Evolutionary conservation across 2,888 invertebrate species (phyloP), one percentile per base, ranked within the genome.

Genomic region (Pimpla rufipes): DNA sequence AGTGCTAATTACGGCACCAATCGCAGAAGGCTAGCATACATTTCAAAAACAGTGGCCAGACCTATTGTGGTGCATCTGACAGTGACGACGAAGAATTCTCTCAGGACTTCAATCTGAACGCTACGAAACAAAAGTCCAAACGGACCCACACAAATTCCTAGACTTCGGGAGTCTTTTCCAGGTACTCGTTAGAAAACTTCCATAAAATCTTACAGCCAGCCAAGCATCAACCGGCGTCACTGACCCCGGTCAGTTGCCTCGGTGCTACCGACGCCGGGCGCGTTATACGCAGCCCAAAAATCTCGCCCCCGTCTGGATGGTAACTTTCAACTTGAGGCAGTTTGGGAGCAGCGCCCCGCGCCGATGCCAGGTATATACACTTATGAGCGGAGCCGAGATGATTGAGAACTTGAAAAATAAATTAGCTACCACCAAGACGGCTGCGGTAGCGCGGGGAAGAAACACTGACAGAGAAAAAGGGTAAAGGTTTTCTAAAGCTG

Each of bases 361-460:
- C 42, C 35, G 68, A 78, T 47, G 70, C 64, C 70, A 79, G 75
- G 70, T 76, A 79, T 79, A 76, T 23, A 74, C 45, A 47, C 29
- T 57, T 57, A 59, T 77, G 70, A 57, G 45, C 66, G 59, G 47
- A 57, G 74, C 78, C 45, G 82, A 62, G 76, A 77, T 83, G 76
- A 83, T 83, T 83, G 80, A 79, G 83, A 83, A 83, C 83, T 83
- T 73, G 76, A 76, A 67, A 68, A 73, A 80, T 70, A 80, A 77
- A 83, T 83, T 83, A 83, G 76, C 80, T 79, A 77, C 76, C 73
- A 52, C 55, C 6, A 47, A 62, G 77, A 52, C 55, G 37, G 21
- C 18, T 70, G 57, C 64, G 79, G 75, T 71, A 76, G 79, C 79
- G 18, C 29, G 29, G 29, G n/a, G n/a, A 59, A 67, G 55, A 62